Evolutionary conservation across 2,888 invertebrate species (phyloP), one percentile per base, ranked within the genome.

Genomic region (Drosophila ezoana): DNA sequence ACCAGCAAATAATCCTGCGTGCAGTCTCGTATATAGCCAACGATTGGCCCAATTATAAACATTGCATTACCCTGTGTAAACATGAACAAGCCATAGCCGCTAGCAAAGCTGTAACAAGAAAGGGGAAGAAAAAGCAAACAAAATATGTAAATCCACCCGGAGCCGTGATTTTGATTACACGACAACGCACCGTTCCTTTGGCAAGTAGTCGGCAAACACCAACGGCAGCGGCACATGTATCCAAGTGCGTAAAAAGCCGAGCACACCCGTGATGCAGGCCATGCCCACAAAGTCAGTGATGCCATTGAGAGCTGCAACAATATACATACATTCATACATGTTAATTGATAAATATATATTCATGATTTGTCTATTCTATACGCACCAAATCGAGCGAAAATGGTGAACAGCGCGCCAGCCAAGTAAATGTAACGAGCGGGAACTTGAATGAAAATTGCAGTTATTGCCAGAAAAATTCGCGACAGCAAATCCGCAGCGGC

Each of bases 1-100:
- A 95, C 95, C 81, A 95, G 93, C 9, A 93, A 91, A 82, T 95
- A 95, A 81, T 95, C 95, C 13, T 94, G 93, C 0, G 96, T 95
- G 43, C 93, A 91, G 85, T 94, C 93, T 72, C 94, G 94, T 40
- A 95, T 91, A 54, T 93, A 91, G 93, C 96, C 96, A 80, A 95
- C 94, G 61, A 96, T 89, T 2, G 95, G 95, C 51, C 95, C 95
- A 59, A 95, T 94, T n/a, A 95, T 78, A 35, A 96, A 93, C 90
- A 95, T 95, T 5, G 95, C 93, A 28, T 94, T 92, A 1, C 96
- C 96, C 70, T 95, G 95, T 63, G 96, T 94, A 23, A 96, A 94
- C 90, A 96, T 95, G 81, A 94, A 96, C 41, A 96, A 91, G 0
- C 96, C 95, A 81, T 96, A 94, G 0, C 96, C 96, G 1, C 95